Base-by-base conservation (phyloP, 1,140 invertebrate species). In the Heliothis virescens region DNA sequence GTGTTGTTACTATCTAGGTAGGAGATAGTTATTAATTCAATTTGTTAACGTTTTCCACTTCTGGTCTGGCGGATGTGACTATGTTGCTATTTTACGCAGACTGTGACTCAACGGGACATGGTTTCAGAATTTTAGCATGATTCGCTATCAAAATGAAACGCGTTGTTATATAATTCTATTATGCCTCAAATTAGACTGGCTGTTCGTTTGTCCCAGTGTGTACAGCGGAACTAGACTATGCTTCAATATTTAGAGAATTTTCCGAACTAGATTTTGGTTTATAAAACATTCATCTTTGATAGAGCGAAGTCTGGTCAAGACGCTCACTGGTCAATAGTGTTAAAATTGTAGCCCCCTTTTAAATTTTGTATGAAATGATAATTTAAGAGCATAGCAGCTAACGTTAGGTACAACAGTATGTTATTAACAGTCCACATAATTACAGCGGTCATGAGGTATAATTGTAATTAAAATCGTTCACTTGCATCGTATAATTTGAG, bases 391-490 rank as follows among this genome's bases (percentile, higher is more conserved):
- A 34, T 0, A 16, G 29, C 5, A 41, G 15, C 34, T 65, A 65
- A 16, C 34, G 18, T 65, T 65, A 65, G 3, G 62, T 18, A 3
- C 18, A 18, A 65, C 62, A 47, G 62, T 47, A n/a, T 12, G 62
- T 47, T 47, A 41, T 65, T 65, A 65, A 65, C 62, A 16, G 62
- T 12, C 34, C 34, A 65, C 34, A 48, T 65, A 65, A 65, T 48
- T 47, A 65, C 62, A 18, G 41, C 41, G 11, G 62, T 48, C 62
- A 48, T 48, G 34, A 65, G 13, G n/a, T 47, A 18, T 16, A 69
- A 69, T 69, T 69, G 16, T 52, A 52, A 52, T 69, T 69, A 69
- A 50, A 69, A 69, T 69, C 53, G 48, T 53, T 48, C 48, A 69
- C 48, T 48, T 69, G 21, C 26, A 69, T n/a, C 48, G 18, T 67